phyloP scores from a whole-genome alignment of 2,888 invertebrate genomes.

The Macrostomum cliftonense region DNA sequence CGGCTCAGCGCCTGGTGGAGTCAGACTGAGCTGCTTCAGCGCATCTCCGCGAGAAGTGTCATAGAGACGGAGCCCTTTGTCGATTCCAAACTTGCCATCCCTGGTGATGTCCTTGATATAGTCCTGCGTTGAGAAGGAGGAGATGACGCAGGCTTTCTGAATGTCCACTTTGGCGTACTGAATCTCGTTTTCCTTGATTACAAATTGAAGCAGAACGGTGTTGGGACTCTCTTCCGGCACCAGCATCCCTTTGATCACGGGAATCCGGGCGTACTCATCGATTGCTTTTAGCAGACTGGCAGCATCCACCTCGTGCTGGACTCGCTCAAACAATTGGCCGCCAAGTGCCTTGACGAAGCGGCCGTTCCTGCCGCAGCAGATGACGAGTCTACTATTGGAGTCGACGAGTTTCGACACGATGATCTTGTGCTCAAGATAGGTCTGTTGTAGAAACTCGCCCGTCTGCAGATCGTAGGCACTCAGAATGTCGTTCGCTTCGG shows the following conservation, averaged over 20 bases:
- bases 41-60: constrained; percentile 6
- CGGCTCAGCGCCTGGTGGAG: neutral
- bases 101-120: constrained; percentile 6
- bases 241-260: constrained; percentile 1
- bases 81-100: constrained; percentile 7
- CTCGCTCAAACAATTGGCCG: constrained; percentile 3
- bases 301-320: constrained; percentile 4
- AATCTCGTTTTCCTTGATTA: constrained; percentile 10
- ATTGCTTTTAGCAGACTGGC: constrained; percentile 6
- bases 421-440: constrained; percentile 7
- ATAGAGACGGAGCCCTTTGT: constrained; percentile 2
- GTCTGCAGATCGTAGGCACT: constrained; percentile 7
- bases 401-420: constrained; percentile 3
- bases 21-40: neutral
- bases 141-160: constrained; percentile 6
- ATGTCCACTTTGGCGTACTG: constrained; percentile 9
- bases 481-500: constrained; percentile 9
- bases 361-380: constrained; percentile 9
- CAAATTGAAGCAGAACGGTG: constrained; percentile 4
- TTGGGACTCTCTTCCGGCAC: constrained; percentile 1
- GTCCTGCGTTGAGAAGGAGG: constrained; percentile 5
- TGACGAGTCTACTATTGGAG: constrained; percentile 1
- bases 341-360: constrained; percentile 4
- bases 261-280: constrained; percentile 8
- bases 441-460: constrained; percentile 4